Evolutionary conservation across 2,888 invertebrate species (phyloP).

Genomic region (Microctonus aethiopoides): DNA sequence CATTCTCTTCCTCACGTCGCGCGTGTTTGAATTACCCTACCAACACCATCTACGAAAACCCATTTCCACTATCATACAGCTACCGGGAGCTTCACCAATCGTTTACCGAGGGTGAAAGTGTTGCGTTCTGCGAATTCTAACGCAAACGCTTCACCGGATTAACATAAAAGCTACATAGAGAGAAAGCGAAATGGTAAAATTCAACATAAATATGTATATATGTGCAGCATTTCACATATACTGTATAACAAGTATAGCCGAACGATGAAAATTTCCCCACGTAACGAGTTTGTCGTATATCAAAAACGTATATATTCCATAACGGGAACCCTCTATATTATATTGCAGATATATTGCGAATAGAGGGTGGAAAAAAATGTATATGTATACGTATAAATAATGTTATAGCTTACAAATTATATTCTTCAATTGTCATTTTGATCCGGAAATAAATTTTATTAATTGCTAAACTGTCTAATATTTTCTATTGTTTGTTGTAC

Average conservation of each 20-base stretch:
- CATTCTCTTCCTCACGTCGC: no score
- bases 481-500: not conserved
- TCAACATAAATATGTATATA: not conserved
- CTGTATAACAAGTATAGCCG: conserved; percentile 3
- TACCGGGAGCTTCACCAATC: conserved; percentile 16
- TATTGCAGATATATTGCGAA: not conserved
- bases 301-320: conserved; percentile 19
- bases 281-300: conserved; percentile 19
- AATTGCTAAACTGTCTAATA: not conserved
- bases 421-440: not conserved
- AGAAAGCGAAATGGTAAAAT: conserved; percentile 10
- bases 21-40: conserved; percentile 26
- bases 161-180: conserved; percentile 33
- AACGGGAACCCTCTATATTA: not conserved
- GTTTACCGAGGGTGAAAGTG: conserved; percentile 33
- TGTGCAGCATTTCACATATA: conserved; percentile 20
- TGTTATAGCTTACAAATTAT: conserved; percentile 20
- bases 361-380: not conserved
- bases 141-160: conserved; percentile 23
- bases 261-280: conserved; percentile 6
- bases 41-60: not conserved
- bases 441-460: not conserved
- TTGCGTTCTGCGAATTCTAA: conserved; percentile 37
- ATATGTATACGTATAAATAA: no score
- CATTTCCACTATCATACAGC: not conserved